Conservation (phyloP, 2,888 invertebrate genomes). For the Cinara cedri region DNA sequence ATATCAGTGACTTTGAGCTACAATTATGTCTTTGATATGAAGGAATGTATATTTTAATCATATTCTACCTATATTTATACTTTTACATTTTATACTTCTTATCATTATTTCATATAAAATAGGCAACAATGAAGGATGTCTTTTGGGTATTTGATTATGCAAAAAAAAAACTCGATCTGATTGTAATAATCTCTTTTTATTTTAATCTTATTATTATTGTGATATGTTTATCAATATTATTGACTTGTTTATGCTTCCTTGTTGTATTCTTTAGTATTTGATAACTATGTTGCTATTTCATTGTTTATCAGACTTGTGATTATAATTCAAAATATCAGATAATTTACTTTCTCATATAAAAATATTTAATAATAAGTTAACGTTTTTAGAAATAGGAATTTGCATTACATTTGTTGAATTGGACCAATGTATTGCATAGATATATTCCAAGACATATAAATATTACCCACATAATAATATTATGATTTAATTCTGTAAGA, state of each 20-base stretch:
- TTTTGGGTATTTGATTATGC: conserved; percentile 16
- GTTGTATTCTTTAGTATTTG: conserved; percentile 10
- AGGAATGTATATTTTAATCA: not conserved
- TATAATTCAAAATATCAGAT: not conserved
- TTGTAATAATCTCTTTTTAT: conserved; percentile 36
- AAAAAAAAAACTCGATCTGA: conserved; percentile 28
- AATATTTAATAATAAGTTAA: not conserved
- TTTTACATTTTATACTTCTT: not conserved
- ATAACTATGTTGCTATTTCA: not conserved
- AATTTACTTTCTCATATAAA: not conserved
- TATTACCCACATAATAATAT: not conserved
- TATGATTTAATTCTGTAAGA: not conserved
- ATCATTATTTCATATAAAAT: conserved; percentile 1
- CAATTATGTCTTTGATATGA: not conserved
- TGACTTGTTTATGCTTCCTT: conserved; percentile 13
- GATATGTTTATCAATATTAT: conserved; percentile 28
- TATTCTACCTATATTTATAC: not conserved
- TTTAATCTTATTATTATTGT: conserved; percentile 25
- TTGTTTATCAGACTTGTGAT: not conserved
- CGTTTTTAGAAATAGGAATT: not conserved
- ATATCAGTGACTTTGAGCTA: not conserved
- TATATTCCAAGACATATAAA: not conserved
- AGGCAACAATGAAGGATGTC: conserved; percentile 17
- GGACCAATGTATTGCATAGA: conserved; percentile 12
- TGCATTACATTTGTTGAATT: conserved; percentile 17